Base-by-base conservation (phyloP, 2,888 invertebrate genomes). In the Amiota minor region DNA sequence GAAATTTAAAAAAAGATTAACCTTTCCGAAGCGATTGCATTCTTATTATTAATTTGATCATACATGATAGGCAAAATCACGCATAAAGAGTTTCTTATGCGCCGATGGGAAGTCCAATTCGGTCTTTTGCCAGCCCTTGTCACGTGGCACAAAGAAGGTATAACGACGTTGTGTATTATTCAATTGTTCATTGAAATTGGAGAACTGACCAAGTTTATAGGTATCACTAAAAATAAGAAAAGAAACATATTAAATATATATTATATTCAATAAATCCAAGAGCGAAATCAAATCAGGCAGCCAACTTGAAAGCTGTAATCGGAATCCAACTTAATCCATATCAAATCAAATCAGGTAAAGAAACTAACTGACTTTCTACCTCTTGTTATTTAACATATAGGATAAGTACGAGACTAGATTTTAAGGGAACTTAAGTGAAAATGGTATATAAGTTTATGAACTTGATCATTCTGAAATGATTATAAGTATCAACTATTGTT, bases 141-240 rank as follows among this genome's bases (percentile, higher is more conserved):
- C 95, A 50, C 95, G 92, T 0, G 98, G 98, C 11, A 96, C 97
- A 87, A 98, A 97, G 90, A 95, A 96, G 1, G 98, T 98, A 90
- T 94, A 97, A 72, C 95, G 93, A 81, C 94, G 94, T 75, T 92
- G 93, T 78, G 93, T 92, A 80, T 95, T 94, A 83, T 93, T 93
- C 75, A 97, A 90, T 86, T 94, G 94, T 16, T 92, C 91, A 89
- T 97, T 97, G 90, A 97, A 97, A 82, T 92, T 91, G 79, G 93
- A 93, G 73, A 93, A 92, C 79, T 92, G 92, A 56, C 97, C 96
- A 82, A 97, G 90, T 80, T 92, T 91, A 88, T 93, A 95, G 1
- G 96, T 95, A 74, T 93, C 92, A 86, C 97, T 97, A 72, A 3
- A 12, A 72, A 9, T 71, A 20, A 61, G n/a, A 18, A 47, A 64